Base-by-base conservation (phyloP, 2,113 vertebrate genomes). In the Cavia aperea region DNA sequence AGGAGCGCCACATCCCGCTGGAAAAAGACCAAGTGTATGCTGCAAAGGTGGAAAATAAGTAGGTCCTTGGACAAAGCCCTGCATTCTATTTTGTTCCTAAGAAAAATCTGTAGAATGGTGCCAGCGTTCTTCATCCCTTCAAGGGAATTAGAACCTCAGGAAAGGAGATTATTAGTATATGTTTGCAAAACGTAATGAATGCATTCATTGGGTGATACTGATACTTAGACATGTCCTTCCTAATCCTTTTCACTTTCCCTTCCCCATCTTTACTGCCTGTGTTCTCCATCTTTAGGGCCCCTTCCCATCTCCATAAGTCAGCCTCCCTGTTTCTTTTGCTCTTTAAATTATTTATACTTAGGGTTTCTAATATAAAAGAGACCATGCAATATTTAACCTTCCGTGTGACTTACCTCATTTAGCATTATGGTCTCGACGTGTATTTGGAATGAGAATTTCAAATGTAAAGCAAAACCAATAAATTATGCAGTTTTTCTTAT, bases 41-140 rank as follows among this genome's bases (percentile, higher is more conserved):
- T 83, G 99, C 98, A 90, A 99, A 98, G 96, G 98, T 99, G 91
- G 98, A 98, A 96, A 99, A 98, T 90, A 98, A 98, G 99, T 99
- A 97, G 98, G 98, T 98, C 54, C 26, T 85, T 83, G 39, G 49
- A 84, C 60, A 72, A 24, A 65, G 75, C 49, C 19, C 81, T 86
- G 83, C 60, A n/a, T 58, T 85, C 36, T 73, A 29, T 49, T 49
- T 13, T 49, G 5, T 54, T 73, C 56, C 75, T 89, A 68, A 85
- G 58, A 88, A 58, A 86, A 91, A 39, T 77, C 3, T 86, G 54
- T 83, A 73, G 39, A 70, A 12, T 75, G 31, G 31, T 70, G 60
- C 49, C 43, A 65, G 24, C 14, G 81, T 31, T 43, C 51, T 68
- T 78, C 54, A 14, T 86, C 51, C 75, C 12, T 23, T 18, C 18